A percentile compares a stretch with the other conserved stretches of the same genome.
Evolutionary conservation across 2,113 vertebrate genomes (phyloP).

Genomic region (Heptranchias perlo): DNA sequence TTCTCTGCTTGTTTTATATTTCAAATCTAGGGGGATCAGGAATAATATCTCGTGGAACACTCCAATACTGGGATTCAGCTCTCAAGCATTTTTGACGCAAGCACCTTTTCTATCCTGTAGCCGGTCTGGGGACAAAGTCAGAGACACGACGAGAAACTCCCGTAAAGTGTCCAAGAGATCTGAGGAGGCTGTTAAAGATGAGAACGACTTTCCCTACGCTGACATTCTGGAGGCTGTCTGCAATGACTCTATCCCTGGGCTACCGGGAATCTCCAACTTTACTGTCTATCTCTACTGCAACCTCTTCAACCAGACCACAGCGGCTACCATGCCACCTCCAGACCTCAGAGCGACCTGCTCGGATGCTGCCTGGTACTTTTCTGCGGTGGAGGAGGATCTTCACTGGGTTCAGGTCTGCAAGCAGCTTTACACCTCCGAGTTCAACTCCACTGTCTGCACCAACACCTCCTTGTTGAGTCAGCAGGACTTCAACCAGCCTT

Average conservation of each 20-base stretch:
- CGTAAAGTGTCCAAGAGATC: background rate
- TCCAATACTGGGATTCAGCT: constrained; percentile 63
- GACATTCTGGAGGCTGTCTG: constrained; percentile 73
- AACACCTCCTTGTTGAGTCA: constrained; percentile 59
- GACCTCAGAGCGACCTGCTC: constrained; percentile 66
- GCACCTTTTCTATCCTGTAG: constrained; percentile 68
- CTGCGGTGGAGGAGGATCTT: constrained; percentile 67
- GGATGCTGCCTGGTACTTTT: constrained; percentile 72
- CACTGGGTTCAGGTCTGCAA: constrained; percentile 74
- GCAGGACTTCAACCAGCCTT: constrained; percentile 53
- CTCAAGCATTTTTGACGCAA: constrained; percentile 58
- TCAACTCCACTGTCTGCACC: constrained; percentile 71
- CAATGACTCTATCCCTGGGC: constrained; percentile 61
- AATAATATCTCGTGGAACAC: constrained; percentile 80
- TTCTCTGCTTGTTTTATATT: background rate
- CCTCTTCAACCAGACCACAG: constrained; percentile 56
- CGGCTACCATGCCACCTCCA: constrained; percentile 48
- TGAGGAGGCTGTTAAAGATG: background rate
- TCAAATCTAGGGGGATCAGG: constrained; percentile 67
- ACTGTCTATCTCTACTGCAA: constrained; percentile 77
- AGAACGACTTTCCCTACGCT: constrained; percentile 39
- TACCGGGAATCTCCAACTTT: constrained; percentile 76
- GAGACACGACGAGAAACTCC: background rate
- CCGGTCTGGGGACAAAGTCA: constrained; percentile 43
- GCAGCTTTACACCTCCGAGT: constrained; percentile 69